These are phyloP conservation scores for Dendrophyllia cribrosa DNA, from an alignment of 64 coral and sea anemone genomes.

Conservation along the genomic window DNA sequence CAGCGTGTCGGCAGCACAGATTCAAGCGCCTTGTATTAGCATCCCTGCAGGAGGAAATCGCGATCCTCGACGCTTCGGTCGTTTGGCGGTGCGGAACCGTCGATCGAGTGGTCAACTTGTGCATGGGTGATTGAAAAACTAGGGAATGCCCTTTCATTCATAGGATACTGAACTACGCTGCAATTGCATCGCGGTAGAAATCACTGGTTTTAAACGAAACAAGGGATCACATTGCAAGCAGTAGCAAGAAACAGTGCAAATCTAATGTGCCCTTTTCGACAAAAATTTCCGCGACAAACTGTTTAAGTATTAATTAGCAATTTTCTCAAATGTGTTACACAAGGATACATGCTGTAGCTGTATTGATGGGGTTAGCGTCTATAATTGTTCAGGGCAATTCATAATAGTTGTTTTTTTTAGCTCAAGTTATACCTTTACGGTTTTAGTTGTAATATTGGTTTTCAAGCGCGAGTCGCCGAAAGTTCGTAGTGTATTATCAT, in stretches of 20 bases:
- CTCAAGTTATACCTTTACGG: neutral
- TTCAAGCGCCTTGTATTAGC: no score
- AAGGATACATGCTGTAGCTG: neutral
- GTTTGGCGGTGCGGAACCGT: no score
- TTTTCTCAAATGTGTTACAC: neutral
- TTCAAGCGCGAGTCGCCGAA: neutral
- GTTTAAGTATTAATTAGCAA: slow-evolving; percentile 7
- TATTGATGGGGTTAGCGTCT: neutral
- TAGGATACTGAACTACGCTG: neutral
- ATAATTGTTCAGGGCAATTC: neutral
- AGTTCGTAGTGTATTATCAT: neutral
- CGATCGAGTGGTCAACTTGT: no score
- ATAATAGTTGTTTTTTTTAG: neutral
- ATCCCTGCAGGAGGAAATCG: no score
- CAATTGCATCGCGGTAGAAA: neutral
- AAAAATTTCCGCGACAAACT: neutral
- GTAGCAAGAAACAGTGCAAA: neutral
- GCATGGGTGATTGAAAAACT: no score
- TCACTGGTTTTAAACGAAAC: neutral
- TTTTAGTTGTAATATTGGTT: neutral
- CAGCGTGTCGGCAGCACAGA: no score
- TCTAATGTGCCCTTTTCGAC: neutral
- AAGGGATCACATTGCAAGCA: no score
- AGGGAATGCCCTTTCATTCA: no score
- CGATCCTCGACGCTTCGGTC: no score